Conservation (phyloP, 2,797 vertebrate genomes). For the Onychomys arenicola region DNA sequence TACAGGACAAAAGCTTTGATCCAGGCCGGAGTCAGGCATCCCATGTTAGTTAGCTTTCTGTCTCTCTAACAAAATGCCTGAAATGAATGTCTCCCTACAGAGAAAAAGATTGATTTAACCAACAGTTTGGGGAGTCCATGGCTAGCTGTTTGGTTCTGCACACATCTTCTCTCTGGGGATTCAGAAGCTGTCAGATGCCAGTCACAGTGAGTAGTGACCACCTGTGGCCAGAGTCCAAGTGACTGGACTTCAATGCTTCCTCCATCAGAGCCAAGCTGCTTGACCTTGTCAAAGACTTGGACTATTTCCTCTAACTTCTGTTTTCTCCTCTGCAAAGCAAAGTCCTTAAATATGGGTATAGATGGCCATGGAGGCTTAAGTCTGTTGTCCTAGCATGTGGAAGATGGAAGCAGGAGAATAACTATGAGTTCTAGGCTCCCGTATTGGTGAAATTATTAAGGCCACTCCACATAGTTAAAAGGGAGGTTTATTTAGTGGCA, state of each 20-base stretch:
- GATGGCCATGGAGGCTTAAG: neutral
- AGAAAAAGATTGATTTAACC: neutral
- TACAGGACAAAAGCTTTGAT: neutral
- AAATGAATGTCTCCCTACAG: neutral
- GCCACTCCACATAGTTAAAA: no score
- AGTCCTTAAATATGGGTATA: neutral
- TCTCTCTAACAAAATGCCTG: neutral
- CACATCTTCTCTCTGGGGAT: neutral
- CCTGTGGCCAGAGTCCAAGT: neutral
- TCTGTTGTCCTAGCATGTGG: neutral
- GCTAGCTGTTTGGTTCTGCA: neutral
- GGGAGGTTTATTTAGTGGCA: no score
- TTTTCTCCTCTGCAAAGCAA: neutral
- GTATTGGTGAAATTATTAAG: no score
- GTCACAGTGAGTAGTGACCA: neutral
- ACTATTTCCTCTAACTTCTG: no score
- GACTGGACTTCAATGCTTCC: neutral
- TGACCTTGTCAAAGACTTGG: neutral
- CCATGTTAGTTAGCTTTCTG: neutral
- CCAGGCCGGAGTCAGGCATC: neutral
- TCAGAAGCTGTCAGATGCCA: neutral
- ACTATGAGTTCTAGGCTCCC: neutral
- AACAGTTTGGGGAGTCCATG: neutral
- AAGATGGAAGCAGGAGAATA: neutral
- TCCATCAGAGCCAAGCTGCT: neutral